Base-by-base conservation (phyloP, 2,113 vertebrate genomes). In the Peromyscus polionotus region DNA sequence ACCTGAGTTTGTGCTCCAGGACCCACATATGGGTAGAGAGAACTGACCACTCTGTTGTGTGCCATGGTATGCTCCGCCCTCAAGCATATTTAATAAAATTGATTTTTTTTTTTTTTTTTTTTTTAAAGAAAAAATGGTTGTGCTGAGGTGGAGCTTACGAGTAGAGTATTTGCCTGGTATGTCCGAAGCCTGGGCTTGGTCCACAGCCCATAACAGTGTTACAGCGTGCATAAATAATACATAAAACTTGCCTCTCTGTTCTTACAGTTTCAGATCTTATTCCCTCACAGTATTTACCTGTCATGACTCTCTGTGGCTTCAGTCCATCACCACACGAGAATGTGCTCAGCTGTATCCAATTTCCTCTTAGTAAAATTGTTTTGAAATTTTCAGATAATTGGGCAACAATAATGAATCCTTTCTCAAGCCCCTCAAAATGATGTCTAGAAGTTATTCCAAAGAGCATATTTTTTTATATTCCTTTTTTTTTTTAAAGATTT, bases 311-410 rank as follows among this genome's bases (percentile, higher is more conserved):
- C 73, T 85, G 0, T 80, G 65, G 42, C 72, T 92, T 73, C 7
- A 39, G 0, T 70, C 8, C 42, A 28, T 9, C 93, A 91, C 54
- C 39, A 19, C n/a, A 5, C 81, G 48, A 57, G 75, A 93, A 87
- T 57, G 22, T 33, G 88, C 68, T 63, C 93, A 76, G 70, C 89
- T 73, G 54, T 79, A 87, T 45, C 36, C 48, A 79, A 0, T 72
- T 79, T 77, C 28, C n/a, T 95, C 65, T 22, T 73, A 57, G 63
- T 91, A 75, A 83, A 96, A 97, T 95, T 91, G 88, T 84, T 96
- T n/a, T 79, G 68, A 91, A 95, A 75, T 89, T 95, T 45, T 65
- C 57, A 90, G 22, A 79, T 80, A 89, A n/a, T 39, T 79, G 80
- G 61, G 70, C 20, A 97, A 91, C 77, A 88, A 54, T 92, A 94